Percentiles rank a stretch among this genome's conserved stretches.
Conservation (phyloP, 2,888 invertebrate species). For the Heliconius erato region DNA sequence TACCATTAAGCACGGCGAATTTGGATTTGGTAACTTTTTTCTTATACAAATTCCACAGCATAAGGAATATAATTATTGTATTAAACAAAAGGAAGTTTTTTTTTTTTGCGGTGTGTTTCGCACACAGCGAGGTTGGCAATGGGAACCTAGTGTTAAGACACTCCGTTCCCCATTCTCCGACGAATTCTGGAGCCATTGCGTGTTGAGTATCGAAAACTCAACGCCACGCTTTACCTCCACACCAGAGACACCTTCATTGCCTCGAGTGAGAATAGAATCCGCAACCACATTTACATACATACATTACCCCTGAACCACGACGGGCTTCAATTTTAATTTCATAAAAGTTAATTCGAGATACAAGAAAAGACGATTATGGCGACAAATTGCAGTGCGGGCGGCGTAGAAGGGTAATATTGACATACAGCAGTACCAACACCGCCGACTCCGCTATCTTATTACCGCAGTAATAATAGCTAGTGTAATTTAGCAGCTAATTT, state of each 20-base stretch:
- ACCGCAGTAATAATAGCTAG: slow-evolving; percentile 47
- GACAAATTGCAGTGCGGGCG: slow-evolving; percentile 74
- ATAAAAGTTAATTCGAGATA: slow-evolving; percentile 73
- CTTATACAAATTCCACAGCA: slow-evolving; percentile 7
- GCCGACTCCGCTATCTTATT: slow-evolving; percentile 57
- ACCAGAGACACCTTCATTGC: no score
- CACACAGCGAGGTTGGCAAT: no score
- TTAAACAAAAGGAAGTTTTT: slow-evolving; percentile 38
- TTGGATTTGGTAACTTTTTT: slow-evolving; percentile 35
- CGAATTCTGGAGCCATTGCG: no score
- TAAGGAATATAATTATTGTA: slow-evolving; percentile 23
- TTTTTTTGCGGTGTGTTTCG: no score
- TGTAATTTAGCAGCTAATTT: slow-evolving; percentile 37
- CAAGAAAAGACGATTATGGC: slow-evolving; percentile 77
- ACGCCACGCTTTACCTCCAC: no score
- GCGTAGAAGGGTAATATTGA: slow-evolving; percentile 61
- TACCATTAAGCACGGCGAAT: slow-evolving; percentile 61
- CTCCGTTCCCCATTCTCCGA: no score
- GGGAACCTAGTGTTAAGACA: no score
- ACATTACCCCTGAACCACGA: no score
- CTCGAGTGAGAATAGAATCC: no score
- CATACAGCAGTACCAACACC: slow-evolving; percentile 61
- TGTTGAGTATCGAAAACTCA: no score
- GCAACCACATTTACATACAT: no score
- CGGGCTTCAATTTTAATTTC: slow-evolving; percentile 52